Evolutionary conservation across 2,888 invertebrate genomes (phyloP).

Genomic region (Megastigmus dorsalis): DNA sequence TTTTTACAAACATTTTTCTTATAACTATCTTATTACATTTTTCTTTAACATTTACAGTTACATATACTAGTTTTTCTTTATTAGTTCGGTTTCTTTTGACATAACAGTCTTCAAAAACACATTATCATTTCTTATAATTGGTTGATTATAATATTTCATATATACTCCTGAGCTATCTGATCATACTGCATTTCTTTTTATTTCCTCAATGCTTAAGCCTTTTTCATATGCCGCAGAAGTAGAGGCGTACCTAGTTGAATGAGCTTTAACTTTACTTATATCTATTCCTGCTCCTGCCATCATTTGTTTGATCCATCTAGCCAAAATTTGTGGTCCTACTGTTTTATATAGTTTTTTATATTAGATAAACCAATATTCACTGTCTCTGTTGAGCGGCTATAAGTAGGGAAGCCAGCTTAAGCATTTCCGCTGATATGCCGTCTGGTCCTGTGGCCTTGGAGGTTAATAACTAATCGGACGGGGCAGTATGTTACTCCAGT

Average conservation of each 20-base stretch:
- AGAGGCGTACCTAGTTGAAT: constrained; percentile 19
- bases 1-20: not conserved
- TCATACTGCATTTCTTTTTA: constrained; percentile 30
- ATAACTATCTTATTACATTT: not conserved
- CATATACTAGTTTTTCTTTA: not conserved
- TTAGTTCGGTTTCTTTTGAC: not conserved
- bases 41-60: not conserved
- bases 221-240: constrained; percentile 10
- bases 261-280: not conserved
- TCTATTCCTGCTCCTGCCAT: not conserved
- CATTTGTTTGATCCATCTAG: not conserved
- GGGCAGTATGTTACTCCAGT: no score
- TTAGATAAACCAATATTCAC: not conserved
- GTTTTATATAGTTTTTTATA: not conserved
- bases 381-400: no score
- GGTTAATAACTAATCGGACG: no score
- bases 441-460: no score
- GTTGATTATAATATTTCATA: not conserved
- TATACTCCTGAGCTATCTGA: not conserved
- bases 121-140: not conserved
- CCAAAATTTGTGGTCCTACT: not conserved
- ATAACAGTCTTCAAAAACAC: not conserved
- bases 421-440: no score
- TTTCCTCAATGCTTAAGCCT: constrained; percentile 8
- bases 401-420: no score